phyloP scores from a whole-genome alignment of 2,888 invertebrate species.

The Xestoiulus laeticollis region DNA sequence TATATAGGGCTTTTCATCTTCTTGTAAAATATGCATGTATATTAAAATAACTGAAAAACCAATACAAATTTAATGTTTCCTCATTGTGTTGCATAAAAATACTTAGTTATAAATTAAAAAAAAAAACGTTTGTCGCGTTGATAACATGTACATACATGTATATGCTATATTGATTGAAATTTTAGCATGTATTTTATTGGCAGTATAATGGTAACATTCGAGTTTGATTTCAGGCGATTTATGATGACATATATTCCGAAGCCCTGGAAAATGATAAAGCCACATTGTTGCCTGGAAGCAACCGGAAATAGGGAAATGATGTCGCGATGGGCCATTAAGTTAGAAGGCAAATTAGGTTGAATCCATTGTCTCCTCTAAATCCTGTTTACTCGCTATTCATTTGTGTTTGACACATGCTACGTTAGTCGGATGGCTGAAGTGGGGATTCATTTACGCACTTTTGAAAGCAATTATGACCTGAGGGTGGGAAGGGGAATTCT shows the following conservation, averaged over 20 bases:
- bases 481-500: neutral
- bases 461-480: neutral
- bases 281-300: neutral
- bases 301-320: conserved; percentile 41
- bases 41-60: too few relatives aligned
- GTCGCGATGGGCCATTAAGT: conserved; percentile 20
- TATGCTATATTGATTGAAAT: too few relatives aligned
- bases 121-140: too few relatives aligned
- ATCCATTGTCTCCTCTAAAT: conserved; percentile 31
- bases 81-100: too few relatives aligned
- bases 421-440: neutral
- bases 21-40: too few relatives aligned
- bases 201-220: neutral
- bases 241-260: neutral
- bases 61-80: too few relatives aligned
- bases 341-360: conserved; percentile 17
- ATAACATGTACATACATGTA: too few relatives aligned
- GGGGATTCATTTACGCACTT: conserved; percentile 24
- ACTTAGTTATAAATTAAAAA: too few relatives aligned
- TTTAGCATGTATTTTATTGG: neutral
- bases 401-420: conserved; percentile 26
- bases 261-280: neutral
- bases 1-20: too few relatives aligned
- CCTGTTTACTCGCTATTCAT: conserved; percentile 41
- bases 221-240: neutral